Evolutionary conservation across 2,797 vertebrate species (phyloP), one percentile per base, ranked within the genome.

Genomic region (Syndactyla subalaris): DNA sequence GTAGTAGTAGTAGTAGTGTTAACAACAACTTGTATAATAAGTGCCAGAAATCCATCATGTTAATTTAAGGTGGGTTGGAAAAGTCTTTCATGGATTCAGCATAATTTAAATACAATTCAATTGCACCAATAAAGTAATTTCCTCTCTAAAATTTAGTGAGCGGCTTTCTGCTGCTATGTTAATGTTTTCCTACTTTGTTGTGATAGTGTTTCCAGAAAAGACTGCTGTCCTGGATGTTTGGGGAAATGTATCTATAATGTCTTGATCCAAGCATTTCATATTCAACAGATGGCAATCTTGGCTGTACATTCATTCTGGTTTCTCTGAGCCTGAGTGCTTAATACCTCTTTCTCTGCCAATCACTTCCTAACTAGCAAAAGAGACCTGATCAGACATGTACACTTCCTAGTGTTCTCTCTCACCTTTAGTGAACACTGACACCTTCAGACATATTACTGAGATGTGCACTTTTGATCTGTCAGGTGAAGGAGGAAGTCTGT

Each of bases 221-320:
- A 92, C 93, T 96, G 94, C 94, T 97, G 94, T 96, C 93, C 96
- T 94, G 95, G 95, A 90, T 97, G 97, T 96, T 97, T 97, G 79
- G 97, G 96, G 96, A 97, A 96, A 97, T 97, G 95, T 95, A 97
- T 96, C 96, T 96, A 38, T 94, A 97, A 97, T 97, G 94, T 95
- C 97, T 97, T 93, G 97, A 97, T 98, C 97, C 97, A 98, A 97
- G 83, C 88, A 95, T 97, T 97, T 98, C 97, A 97, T 97, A 98
- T 97, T 97, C 96, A 98, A 96, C 97, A 98, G 98, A 98, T 97
- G 98, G 97, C 93, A 94, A 96, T 97, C 91, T 97, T 98, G 97
- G 98, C 97, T 96, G 55, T 57, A 91, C 54, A 82, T 61, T 96
- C 74, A 79, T 68, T 83, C 86, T 85, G 68, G 81, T 96, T 97